Evolutionary conservation across 2,888 invertebrate genomes (phyloP), one percentile per base, ranked within the genome.

Genomic region (Dynastes tityus): DNA sequence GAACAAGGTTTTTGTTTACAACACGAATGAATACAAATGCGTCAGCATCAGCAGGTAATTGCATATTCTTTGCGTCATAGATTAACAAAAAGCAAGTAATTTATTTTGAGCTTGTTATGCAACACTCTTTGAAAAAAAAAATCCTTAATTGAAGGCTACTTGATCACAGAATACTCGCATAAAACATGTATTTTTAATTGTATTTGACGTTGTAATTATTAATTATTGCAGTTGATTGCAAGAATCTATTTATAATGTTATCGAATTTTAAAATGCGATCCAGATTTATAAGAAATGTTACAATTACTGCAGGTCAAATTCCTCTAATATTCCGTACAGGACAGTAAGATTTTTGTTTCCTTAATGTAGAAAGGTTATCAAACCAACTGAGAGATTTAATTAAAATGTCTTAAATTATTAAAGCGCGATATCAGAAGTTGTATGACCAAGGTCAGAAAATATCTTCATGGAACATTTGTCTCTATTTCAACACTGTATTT

Each of bases 21-120:
- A 53, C 16, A 16, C 9, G 3, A 58, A 58, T 55, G n/a, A 22
- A 22, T 22, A 6, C n/a, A 8, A 55, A 2, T 58, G 16, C 65
- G 45, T 67, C 65, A 67, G 45, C 45, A 37, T 22, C 55, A 8
- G 22, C 22, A 67, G 65, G 40, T 67, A 67, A 40, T 67, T 67
- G 65, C 40, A 67, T 22, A 8, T 58, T 67, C 45, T 45, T 22
- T 45, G 40, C 65, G 65, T 67, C 65, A 67, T 65, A n/a, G 16
- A 9, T 22, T 49, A 45, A 67, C 6, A 45, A 67, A 67, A 45
- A 37, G 13, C 16, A 22, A 4, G 16, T 16, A 8, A 8, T 16
- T 67, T 67, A 32, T 67, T 67, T 67, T 67, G 27, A 67, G 40
- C n/a, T 45, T 45, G n/a, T 67, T 67, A 67, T 9, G 16, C n/a